Percentiles rank a stretch among this genome's conserved stretches.
Conservation (phyloP, 53 echinoderm and acorn worm genomes). For the Holothuria leucospilota region DNA sequence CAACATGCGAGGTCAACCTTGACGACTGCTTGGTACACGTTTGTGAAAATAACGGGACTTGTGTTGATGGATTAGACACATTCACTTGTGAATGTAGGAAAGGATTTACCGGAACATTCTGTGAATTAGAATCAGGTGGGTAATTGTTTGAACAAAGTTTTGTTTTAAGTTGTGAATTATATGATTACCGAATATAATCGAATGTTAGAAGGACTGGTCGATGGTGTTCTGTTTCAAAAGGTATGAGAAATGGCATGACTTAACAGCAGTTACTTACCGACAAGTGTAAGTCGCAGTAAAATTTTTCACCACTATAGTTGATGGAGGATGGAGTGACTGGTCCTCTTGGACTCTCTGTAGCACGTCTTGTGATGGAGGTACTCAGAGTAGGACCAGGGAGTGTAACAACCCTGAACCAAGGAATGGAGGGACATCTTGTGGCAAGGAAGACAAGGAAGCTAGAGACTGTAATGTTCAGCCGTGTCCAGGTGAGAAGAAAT, state of each 20-base stretch:
- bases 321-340: slow-evolving; percentile 32
- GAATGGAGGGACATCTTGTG: slow-evolving; percentile 15
- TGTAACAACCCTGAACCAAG: slow-evolving; percentile 2
- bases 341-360: background rate
- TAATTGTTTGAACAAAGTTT: background rate
- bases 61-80: background rate
- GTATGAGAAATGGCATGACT: too few species aligned
- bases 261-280: too few species aligned
- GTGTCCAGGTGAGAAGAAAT: slow-evolving; percentile 11
- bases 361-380: background rate
- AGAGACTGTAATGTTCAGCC: background rate
- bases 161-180: too few species aligned
- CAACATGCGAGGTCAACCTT: background rate
- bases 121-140: background rate
- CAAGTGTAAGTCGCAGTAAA: too few species aligned
- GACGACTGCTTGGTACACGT: background rate
- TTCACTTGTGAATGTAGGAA: background rate
- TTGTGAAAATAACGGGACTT: background rate
- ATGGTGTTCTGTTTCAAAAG: too few species aligned
- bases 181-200: too few species aligned
- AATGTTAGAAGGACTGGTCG: too few species aligned
- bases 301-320: background rate
- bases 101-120: background rate
- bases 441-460: background rate
- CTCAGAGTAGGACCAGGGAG: slow-evolving; percentile 2